Conservation (phyloP, 53 echinoderm and acorn worm species). For the Hippasteria phrygiana region DNA sequence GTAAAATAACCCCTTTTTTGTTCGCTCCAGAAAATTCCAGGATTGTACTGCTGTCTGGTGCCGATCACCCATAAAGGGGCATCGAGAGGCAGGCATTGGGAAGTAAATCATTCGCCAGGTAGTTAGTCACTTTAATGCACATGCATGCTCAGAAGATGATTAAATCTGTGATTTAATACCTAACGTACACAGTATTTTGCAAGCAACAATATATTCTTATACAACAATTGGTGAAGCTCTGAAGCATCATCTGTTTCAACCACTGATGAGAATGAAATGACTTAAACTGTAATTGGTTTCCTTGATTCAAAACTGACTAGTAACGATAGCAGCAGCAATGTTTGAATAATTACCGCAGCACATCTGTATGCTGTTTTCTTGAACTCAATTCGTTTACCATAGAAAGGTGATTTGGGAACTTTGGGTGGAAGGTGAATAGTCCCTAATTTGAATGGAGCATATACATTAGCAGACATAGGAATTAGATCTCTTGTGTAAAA, state of each 20-base stretch:
- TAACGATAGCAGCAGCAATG: no score
- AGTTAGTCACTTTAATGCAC: not conserved
- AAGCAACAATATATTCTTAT: no score
- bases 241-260: no score
- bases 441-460: not conserved
- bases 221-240: no score
- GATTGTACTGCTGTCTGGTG: constrained; percentile 29
- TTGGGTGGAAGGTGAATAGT: not conserved
- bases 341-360: no score
- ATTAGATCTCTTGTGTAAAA: constrained; percentile 9
- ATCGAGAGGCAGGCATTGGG: not conserved
- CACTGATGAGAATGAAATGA: no score
- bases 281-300: no score
- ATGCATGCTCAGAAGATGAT: not conserved
- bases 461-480: not conserved
- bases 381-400: no score
- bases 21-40: not conserved
- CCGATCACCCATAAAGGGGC: constrained; percentile 21
- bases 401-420: not conserved
- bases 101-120: not conserved
- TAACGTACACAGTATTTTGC: no score
- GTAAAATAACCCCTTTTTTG: constrained; percentile 15
- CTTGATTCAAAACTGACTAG: no score
- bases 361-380: no score
- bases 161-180: not conserved